Base-by-base conservation (phyloP, 1,140 invertebrate genomes). In the Meloidogyne hapla region DNA sequence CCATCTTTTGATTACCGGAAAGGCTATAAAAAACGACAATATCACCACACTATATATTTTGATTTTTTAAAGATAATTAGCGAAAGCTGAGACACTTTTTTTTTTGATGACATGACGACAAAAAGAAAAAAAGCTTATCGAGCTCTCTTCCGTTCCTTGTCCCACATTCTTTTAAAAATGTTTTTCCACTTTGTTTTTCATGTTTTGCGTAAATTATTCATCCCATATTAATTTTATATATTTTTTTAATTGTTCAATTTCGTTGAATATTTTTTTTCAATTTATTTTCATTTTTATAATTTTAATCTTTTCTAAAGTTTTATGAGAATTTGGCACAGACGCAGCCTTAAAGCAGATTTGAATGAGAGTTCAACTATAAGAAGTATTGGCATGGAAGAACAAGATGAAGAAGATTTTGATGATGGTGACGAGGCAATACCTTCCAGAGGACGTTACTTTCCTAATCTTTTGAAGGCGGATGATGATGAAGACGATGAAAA, bases 201-300 rank as follows among this genome's bases (percentile, higher is more conserved):
- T 56, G 48, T 56, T 56, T 56, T 56, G 48, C 48, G 48, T 56
- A 56, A 56, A 56, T 56, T 56, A 56, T 56, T 56, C 48, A 56
- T 56, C 48, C 48, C 48, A 56, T n/a, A n/a, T 6, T 6, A 33
- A 33, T 33, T n/a, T 6, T 56, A n/a, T 18, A 18, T 21, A 6
- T 56, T n/a, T n/a, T 8, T 56, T n/a, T 8, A 56, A n/a, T n/a
- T 56, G 48, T 56, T 56, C 1, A 8, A n/a, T 56, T 56, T 56
- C 48, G 6, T 56, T 56, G n/a, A 56, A 56, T 48, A 56, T 56
- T n/a, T 56, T 56, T 48, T 6, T 15, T 56, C 8, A 56, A 33
- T 33, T 33, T 33, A 6, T 0, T 33, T n/a, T 56, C 8, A 5
- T n/a, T 56, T 56, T 56, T 56, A 1, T 56, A 56, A 56, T n/a